Conservation (phyloP, 2,888 invertebrate genomes). For the Leucozona laternaria region DNA sequence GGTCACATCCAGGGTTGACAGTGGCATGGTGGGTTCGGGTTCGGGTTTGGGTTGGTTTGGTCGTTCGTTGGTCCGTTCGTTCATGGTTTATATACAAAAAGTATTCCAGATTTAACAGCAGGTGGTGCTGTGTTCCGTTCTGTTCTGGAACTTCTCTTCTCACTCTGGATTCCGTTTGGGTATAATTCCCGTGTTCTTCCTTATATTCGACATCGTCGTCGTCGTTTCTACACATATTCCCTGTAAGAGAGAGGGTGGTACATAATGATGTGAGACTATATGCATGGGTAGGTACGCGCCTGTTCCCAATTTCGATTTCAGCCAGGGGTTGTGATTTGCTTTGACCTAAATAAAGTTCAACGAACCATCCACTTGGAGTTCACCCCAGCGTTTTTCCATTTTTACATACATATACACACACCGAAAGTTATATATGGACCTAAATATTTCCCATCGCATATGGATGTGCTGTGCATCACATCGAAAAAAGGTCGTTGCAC, state of each 20-base stretch:
- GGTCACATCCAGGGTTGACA: constrained; percentile 76
- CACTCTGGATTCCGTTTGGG: constrained; percentile 13
- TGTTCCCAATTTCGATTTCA: constrained; percentile 77
- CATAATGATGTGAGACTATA: constrained; percentile 18
- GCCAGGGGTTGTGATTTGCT: constrained; percentile 83
- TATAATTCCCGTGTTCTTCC: constrained; percentile 3
- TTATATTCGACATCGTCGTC: neutral
- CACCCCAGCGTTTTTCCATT: constrained; percentile 28
- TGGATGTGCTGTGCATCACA: constrained; percentile 4
- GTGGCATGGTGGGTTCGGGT: constrained; percentile 55
- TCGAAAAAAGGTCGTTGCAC: constrained; percentile 10
- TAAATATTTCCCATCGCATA: constrained; percentile 22
- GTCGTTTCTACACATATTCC: constrained; percentile 10
- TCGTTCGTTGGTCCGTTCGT: constrained; percentile 1
- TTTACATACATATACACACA: neutral
- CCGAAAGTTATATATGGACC: constrained; percentile 15
- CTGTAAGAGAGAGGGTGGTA: constrained; percentile 41
- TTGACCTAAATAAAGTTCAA: constrained; percentile 82
- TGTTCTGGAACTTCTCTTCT: constrained; percentile 49
- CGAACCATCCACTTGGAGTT: constrained; percentile 77
- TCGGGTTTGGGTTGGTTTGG: constrained; percentile 26
- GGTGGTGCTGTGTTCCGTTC: constrained; percentile 51
- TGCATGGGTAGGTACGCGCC: constrained; percentile 49
- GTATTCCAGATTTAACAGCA: constrained; percentile 64
- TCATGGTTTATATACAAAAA: constrained; percentile 15